Conservation (phyloP, 1,140 invertebrate species). For the Eufriesea mexicana region DNA sequence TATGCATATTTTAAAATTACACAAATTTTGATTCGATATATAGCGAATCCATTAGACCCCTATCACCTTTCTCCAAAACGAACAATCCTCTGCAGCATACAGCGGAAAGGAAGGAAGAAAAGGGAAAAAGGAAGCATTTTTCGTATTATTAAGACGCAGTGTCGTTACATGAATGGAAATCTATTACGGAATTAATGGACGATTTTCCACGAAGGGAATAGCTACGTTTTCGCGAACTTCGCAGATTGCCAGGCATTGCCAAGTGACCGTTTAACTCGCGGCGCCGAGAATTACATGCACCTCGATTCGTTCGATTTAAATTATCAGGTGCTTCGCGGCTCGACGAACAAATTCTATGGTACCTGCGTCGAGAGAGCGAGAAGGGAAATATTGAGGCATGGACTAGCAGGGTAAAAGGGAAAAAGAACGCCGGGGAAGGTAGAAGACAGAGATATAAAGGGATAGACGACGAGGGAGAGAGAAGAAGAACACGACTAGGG, state of each 20-base stretch:
- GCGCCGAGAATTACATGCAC: slow-evolving; percentile 65
- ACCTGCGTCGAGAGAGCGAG: background rate
- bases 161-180: slow-evolving; percentile 64
- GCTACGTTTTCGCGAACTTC: slow-evolving; percentile 68
- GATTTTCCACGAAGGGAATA: slow-evolving; percentile 38
- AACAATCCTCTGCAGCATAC: background rate
- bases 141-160: background rate
- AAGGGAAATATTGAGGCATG: slow-evolving; percentile 3
- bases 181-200: slow-evolving; percentile 71
- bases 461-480: background rate
- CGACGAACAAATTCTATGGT: slow-evolving; percentile 64
- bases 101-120: background rate
- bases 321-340: slow-evolving; percentile 69
- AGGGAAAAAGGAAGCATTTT: background rate
- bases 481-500: background rate
- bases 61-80: background rate
- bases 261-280: slow-evolving; percentile 66
- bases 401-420: background rate
- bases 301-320: slow-evolving; percentile 71
- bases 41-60: background rate
- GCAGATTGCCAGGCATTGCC: slow-evolving; percentile 67
- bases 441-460: background rate
- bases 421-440: background rate
- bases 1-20: no score
- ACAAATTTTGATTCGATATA: no score